phyloP scores from a whole-genome alignment of 2,113 vertebrate species.

The Platysteira castanea region DNA sequence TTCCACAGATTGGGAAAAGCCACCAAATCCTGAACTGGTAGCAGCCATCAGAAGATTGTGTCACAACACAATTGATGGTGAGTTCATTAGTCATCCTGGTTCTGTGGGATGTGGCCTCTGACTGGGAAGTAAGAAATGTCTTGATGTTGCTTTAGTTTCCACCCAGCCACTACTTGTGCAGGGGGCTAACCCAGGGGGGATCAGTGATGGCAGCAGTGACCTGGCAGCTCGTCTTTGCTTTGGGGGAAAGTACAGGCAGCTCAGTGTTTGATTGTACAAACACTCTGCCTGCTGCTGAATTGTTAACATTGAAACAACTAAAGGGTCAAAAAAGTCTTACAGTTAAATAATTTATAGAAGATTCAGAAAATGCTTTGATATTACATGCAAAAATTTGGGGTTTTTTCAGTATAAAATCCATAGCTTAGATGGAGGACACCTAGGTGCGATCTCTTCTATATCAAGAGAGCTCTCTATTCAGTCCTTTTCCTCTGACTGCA shows the following conservation, averaged over 20 bases:
- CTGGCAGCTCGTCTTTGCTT: background rate
- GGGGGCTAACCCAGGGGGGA: fast-evolving
- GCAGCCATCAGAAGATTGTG: background rate
- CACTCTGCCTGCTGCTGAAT: no score
- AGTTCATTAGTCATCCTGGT: background rate
- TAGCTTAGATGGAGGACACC: background rate
- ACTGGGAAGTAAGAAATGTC: background rate
- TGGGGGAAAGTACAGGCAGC: background rate
- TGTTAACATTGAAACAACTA: background rate
- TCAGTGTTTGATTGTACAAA: background rate
- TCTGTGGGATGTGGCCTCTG: background rate
- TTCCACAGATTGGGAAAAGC: background rate
- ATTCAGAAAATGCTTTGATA: background rate
- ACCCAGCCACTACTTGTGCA: background rate
- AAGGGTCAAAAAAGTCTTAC: background rate
- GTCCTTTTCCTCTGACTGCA: background rate
- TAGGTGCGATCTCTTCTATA: background rate
- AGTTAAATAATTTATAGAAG: background rate
- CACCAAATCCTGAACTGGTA: background rate
- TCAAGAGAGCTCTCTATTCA: background rate
- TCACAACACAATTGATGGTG: background rate
- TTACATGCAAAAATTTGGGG: background rate
- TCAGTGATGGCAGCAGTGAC: background rate
- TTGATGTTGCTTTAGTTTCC: background rate
- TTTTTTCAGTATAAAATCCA: background rate